phyloP scores from a whole-genome alignment of 2,888 invertebrate species.

The Apeira syringaria region DNA sequence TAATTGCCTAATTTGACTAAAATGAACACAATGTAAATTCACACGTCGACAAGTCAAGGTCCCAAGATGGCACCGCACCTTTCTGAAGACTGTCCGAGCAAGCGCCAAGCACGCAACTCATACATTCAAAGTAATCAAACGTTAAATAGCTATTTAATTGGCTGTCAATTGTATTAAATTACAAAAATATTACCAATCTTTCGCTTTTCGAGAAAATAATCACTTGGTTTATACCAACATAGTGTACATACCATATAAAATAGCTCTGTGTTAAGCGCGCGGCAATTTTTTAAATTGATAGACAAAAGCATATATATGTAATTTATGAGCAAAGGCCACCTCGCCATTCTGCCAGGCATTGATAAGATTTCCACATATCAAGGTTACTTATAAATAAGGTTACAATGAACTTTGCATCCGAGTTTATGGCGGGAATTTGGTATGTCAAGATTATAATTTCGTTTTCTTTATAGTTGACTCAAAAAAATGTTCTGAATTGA shows the following conservation, averaged over 20 bases:
- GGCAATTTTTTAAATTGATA: conserved; percentile 18
- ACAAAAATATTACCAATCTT: no score
- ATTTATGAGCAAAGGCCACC: conserved; percentile 28
- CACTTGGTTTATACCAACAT: no score
- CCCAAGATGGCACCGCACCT: conserved; percentile 38
- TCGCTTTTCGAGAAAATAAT: no score
- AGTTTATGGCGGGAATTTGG: no score
- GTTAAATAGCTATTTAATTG: conserved; percentile 61
- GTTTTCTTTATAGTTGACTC: no score
- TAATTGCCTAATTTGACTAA: conserved; percentile 26
- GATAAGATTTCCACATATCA: conserved; percentile 40
- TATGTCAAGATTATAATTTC: no score
- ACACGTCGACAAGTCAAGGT: conserved; percentile 47
- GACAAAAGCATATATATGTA: conserved; percentile 4
- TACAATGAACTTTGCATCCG: neutral
- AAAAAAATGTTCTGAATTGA: no score
- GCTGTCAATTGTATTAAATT: conserved; percentile 47
- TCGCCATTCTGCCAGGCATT: conserved; percentile 25
- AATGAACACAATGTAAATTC: conserved; percentile 24
- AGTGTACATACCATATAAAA: no score
- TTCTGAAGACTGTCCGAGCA: conserved; percentile 31
- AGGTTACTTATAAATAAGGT: conserved; percentile 24
- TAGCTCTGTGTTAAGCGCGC: no score
- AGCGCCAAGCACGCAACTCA: conserved; percentile 46
- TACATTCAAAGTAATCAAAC: conserved; percentile 39